A percentile compares a stretch with the other conserved stretches of the same genome.
phyloP scores from a whole-genome alignment of 2,113 vertebrate genomes.

The Takifugu flavidus region DNA sequence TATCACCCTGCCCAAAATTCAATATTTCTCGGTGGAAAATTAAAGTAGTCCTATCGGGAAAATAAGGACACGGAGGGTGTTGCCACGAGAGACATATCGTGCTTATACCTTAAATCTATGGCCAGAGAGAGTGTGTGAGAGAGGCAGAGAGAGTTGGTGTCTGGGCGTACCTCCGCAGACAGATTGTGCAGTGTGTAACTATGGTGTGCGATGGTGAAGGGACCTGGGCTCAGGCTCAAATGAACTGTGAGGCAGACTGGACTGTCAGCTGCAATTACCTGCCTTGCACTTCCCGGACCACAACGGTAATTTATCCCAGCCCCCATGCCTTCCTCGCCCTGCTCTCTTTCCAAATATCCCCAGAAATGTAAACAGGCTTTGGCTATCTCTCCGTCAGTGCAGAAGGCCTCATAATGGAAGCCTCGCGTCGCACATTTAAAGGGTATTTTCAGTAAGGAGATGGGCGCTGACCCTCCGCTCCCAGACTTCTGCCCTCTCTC shows the following conservation, averaged over 20 bases:
- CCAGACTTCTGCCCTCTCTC: constrained; percentile 20
- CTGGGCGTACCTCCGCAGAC: constrained; percentile 83
- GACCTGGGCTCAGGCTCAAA: constrained; percentile 91
- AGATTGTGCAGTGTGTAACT: constrained; percentile 83
- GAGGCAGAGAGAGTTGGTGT: constrained; percentile 78
- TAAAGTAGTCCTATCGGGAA: constrained; percentile 59
- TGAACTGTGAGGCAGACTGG: constrained; percentile 90
- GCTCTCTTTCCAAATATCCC: constrained; percentile 60
- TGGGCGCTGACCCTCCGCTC: constrained; percentile 50
- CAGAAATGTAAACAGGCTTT: constrained; percentile 61
- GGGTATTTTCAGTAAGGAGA: constrained; percentile 60
- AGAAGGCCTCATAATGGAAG: constrained; percentile 63
- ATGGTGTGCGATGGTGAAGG: constrained; percentile 57
- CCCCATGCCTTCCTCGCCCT: constrained; percentile 46
- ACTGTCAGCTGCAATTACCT: constrained; percentile 85
- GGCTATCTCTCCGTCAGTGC: constrained; percentile 60
- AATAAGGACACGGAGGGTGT: constrained; percentile 65
- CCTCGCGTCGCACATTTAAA: constrained; percentile 61
- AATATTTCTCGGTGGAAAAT: constrained; percentile 64
- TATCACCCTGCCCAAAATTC: constrained; percentile 64
- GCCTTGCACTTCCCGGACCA: constrained; percentile 82
- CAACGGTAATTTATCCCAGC: constrained; percentile 71
- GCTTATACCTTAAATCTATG: constrained; percentile 63
- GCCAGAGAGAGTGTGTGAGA: constrained; percentile 72
- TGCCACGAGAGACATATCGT: constrained; percentile 54